Percentiles rank a stretch among this genome's conserved stretches.
Evolutionary conservation across 1,140 invertebrate genomes (phyloP).

Genomic region (Oreohelix idahoensis): DNA sequence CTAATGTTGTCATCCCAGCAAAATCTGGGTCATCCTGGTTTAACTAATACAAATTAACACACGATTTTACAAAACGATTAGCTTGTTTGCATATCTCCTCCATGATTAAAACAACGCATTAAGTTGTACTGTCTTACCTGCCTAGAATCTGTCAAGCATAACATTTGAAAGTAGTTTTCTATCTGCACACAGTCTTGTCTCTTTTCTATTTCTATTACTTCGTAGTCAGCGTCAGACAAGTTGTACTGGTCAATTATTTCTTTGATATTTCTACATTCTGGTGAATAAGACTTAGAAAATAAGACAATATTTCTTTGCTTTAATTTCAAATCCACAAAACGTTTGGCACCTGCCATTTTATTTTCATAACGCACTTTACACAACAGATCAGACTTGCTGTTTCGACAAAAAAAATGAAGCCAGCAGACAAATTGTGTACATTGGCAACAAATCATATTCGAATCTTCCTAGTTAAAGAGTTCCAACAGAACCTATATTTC

Average conservation of each 20-base stretch:
- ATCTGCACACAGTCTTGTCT: slow-evolving; percentile 68
- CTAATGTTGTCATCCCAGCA: no score
- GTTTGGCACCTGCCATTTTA: slow-evolving; percentile 54
- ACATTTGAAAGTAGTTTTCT: slow-evolving; percentile 69
- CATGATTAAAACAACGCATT: neutral
- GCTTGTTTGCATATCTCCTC: neutral
- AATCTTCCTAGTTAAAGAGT: neutral
- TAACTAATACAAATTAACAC: neutral
- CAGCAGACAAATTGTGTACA: neutral
- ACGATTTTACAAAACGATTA: neutral
- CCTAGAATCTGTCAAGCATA: slow-evolving; percentile 65
- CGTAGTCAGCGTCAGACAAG: slow-evolving; percentile 50
- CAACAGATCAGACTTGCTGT: neutral
- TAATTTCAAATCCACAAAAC: slow-evolving; percentile 68
- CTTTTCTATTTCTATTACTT: slow-evolving; percentile 66
- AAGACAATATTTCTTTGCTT: slow-evolving; percentile 64
- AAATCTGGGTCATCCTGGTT: no score
- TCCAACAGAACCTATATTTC: no score
- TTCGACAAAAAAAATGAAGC: neutral
- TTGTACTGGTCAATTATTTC: slow-evolving; percentile 56
- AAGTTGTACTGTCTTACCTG: slow-evolving; percentile 51
- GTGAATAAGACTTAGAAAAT: slow-evolving; percentile 66
- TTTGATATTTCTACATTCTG: slow-evolving; percentile 58
- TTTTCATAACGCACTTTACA: neutral
- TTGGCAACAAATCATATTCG: neutral